Base-by-base conservation (phyloP, 64 coral and sea anemone genomes). In the Montipora sp. region DNA sequence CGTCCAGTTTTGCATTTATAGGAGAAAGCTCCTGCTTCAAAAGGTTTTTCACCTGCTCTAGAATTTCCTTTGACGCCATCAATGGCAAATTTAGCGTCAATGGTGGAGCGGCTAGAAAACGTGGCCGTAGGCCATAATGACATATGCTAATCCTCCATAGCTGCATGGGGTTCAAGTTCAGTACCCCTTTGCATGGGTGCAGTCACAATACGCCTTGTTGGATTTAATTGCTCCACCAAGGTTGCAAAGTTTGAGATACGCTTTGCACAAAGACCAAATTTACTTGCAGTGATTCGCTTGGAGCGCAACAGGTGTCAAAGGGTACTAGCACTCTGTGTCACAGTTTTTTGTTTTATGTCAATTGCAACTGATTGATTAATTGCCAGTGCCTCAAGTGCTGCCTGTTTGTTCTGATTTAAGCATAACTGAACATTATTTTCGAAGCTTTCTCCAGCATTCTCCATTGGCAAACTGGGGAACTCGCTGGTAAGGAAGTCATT, bases 391-490 rank as follows among this genome's bases (percentile, higher is more conserved):
- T 79, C 88, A 58, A 90, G 71, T 47, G 53, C 87, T 13, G 75
- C 70, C 43, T 75, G 19, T 87, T 95, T 43, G 22, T 16, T 22
- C 67, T 51, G 82, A 18, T 55, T 44, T 50, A 95, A 80, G 75
- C 93, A 95, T 48, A 87, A 9, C 27, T 75, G 90, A 21, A 95
- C 44, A 57, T 90, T 95, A 22, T 95, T 94, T 36, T 7, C 22
- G 87, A 95, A 80, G 9, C 67, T 75, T 55, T 23, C 18, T 1
- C 70, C 22, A 7, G 50, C 75, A 46, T 51, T 4, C 47, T 46
- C 4, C 14, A 89, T 18, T 8, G 90, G 90, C 16, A 92, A 43
- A 11, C 19, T 18, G 43, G 73, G 81, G 61, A 77, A 92, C 19
- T 58, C 53, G 48, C 69, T 61, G 2, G 8, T 19, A 86, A 45